Percentiles rank a stretch among this genome's conserved stretches.
Conservation (phyloP, 2,888 invertebrate genomes). For the Epirrita christyi region DNA sequence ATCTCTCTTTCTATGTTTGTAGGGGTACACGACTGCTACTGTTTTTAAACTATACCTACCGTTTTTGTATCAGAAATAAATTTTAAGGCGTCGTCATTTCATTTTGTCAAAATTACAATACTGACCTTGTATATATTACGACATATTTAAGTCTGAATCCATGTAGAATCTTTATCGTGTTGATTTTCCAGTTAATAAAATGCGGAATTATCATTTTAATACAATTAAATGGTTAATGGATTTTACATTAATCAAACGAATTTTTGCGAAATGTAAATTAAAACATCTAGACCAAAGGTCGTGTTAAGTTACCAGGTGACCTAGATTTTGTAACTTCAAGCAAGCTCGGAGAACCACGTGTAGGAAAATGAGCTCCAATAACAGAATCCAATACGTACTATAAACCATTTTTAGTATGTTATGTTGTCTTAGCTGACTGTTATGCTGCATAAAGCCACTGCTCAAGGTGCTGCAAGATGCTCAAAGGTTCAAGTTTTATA, state of each 20-base stretch:
- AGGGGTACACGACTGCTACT: no score
- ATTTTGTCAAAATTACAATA: not conserved
- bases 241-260: conserved; percentile 19
- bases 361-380: no score
- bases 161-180: conserved; percentile 30
- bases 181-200: conserved; percentile 34
- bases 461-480: no score
- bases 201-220: conserved; percentile 34
- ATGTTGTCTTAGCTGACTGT: no score
- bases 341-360: no score
- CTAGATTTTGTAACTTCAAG: not conserved
- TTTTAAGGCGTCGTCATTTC: no score
- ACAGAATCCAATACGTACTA: no score
- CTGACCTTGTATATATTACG: conserved; percentile 18
- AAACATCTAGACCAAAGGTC: conserved; percentile 21
- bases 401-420: no score
- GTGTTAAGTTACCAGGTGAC: conserved; percentile 17
- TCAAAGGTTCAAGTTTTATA: no score
- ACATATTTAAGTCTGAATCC: conserved; percentile 17
- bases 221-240: conserved; percentile 31
- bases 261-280: conserved; percentile 26
- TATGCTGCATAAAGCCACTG: no score
- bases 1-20: no score
- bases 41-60: not conserved
- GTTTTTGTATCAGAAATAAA: not conserved